Conservation (phyloP, 1,140 invertebrate genomes). For the Apocrypta bakeri region DNA sequence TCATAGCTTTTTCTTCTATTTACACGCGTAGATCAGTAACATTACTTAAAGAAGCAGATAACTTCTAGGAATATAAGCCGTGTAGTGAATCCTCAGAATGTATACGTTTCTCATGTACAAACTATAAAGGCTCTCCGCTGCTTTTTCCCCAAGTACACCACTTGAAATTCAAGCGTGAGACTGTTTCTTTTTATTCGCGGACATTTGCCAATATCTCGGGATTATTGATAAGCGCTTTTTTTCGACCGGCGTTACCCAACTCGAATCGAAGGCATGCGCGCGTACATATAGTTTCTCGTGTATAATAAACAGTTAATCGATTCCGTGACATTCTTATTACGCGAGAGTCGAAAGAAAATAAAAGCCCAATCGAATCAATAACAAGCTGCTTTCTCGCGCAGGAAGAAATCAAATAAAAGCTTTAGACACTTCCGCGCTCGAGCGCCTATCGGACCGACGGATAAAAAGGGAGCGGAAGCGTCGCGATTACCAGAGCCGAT, state of each 20-base stretch:
- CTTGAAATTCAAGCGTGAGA: slow-evolving; percentile 38
- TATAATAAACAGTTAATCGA: background rate
- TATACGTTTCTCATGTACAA: slow-evolving; percentile 30
- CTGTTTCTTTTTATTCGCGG: background rate
- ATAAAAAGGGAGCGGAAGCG: background rate
- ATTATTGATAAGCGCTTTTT: no score
- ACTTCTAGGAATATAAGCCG: background rate
- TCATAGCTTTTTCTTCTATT: slow-evolving; percentile 22
- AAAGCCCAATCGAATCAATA: background rate
- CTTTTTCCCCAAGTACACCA: slow-evolving; percentile 27
- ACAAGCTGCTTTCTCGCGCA: background rate
- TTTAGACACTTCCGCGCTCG: background rate
- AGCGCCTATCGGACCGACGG: slow-evolving; percentile 1
- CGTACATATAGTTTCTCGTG: background rate
- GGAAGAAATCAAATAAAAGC: slow-evolving; percentile 16
- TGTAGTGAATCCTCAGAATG: background rate
- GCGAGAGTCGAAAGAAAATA: background rate
- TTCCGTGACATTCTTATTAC: background rate
- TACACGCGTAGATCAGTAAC: background rate
- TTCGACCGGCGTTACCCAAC: background rate
- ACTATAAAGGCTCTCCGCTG: background rate
- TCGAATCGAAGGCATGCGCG: no score
- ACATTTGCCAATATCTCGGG: background rate
- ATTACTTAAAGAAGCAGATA: slow-evolving; percentile 8
- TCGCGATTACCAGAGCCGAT: slow-evolving; percentile 50